These are phyloP conservation scores for Malacoctenus gilli DNA, from an alignment of 2,797 vertebrate species.

Conservation along the genomic window DNA sequence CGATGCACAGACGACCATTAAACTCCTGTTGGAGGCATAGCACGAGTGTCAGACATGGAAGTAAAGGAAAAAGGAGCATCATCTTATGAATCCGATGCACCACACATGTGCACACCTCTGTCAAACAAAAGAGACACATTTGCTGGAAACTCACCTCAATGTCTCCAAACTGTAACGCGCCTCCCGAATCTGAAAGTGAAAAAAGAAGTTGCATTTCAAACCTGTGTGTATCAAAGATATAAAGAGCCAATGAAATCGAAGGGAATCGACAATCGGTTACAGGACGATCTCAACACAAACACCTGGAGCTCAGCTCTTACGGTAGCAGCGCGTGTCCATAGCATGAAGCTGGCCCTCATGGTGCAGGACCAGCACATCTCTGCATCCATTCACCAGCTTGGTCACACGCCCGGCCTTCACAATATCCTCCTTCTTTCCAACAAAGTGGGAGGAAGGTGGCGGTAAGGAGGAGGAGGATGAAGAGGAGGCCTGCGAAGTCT, in stretches of 20 bases:
- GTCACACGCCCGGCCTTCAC: conserved; percentile 79
- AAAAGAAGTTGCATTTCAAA: not conserved
- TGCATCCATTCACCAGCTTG: conserved; percentile 80
- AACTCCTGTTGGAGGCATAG: conserved; percentile 82
- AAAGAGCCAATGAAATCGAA: too few relatives aligned
- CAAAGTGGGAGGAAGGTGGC: conserved; percentile 49
- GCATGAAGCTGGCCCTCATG: conserved; percentile 86
- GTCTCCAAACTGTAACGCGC: conserved; percentile 87
- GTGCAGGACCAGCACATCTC: conserved; percentile 89
- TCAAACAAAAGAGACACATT: too few relatives aligned
- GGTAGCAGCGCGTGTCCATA: conserved; percentile 91
- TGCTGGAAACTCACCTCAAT: conserved; percentile 89
- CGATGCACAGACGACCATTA: conserved; percentile 84
- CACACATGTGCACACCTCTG: not conserved
- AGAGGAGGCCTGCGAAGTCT: conserved; percentile 37
- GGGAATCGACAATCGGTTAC: too few relatives aligned
- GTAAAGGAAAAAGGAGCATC: too few relatives aligned
- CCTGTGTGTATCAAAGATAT: not conserved
- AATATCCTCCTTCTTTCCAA: conserved; percentile 82
- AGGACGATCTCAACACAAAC: not conserved
- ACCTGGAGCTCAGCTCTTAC: conserved; percentile 76
- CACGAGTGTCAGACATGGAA: conserved; percentile 8
- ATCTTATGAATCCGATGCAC: too few relatives aligned
- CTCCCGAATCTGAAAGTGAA: conserved; percentile 86
- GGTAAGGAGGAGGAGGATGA: conserved; percentile 6